Evolutionary conservation across 1,140 invertebrate genomes (phyloP), one percentile per base, ranked within the genome.

Genomic region (Caenorhabditis latens): DNA sequence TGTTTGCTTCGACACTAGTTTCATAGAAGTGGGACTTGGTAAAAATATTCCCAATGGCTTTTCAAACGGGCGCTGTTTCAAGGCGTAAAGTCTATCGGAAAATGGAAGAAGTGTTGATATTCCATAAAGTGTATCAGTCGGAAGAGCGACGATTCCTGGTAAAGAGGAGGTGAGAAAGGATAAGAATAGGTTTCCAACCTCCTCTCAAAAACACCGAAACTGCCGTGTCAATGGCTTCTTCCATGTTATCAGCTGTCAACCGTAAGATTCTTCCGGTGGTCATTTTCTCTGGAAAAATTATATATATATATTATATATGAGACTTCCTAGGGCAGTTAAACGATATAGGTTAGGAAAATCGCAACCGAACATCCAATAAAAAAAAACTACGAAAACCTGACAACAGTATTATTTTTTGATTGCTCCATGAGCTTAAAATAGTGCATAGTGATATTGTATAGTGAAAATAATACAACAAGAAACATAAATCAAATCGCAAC

Each of bases 31-130:
- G 11, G 58, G 58, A 61, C 58, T 84, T 16, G 86, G 65, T 8
- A 89, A n/a, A 55, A 88, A 89, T 9, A 89, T 75, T 13, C 87
- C 89, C 6, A 89, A 48, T 40, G 89, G 89, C 67, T 89, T 89
- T 8, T 65, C 84, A 16, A 61, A 55, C 11, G 87, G 63, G 0
- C 89, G 67, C 19, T 82, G 40, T 46, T 89, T 89, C 19, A 89
- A 21, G 16, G 61, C 46, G 50, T 89, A 89, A 40, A 89, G 87
- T 24, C 50, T 84, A 21, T 89, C 84, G n/a, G 87, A 86, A 61
- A 89, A 75, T n/a, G 63, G 40, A 3, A 89, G 58, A 11, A 89
- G 24, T 6, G 89, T 63, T 13, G 89, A 87, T 16, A 89, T 46
- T 24, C 89, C 89, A 82, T 89, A 89, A 40, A 89, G 48, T 19